Percentiles rank a stretch among this genome's conserved stretches.
These are phyloP conservation scores for Silurus lanzhouensis DNA, from an alignment of 2,797 vertebrate species.

Conservation along the genomic window DNA sequence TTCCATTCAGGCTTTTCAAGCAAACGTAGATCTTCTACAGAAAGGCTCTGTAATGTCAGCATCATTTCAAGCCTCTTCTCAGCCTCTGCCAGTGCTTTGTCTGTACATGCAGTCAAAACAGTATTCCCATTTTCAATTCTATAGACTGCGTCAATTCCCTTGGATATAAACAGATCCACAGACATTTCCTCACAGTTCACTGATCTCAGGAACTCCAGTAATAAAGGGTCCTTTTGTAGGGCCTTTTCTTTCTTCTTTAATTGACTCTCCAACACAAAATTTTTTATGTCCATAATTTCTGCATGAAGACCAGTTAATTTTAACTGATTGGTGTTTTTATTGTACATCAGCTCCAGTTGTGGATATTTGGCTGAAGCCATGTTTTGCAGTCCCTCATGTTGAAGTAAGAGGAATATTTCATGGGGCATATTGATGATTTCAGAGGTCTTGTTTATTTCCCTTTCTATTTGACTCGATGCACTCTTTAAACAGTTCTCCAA, in stretches of 20 bases:
- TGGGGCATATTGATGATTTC: slow-evolving; percentile 64
- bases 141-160: slow-evolving; percentile 73
- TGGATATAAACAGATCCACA: slow-evolving; percentile 70
- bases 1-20: slow-evolving; percentile 71
- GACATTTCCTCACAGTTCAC: slow-evolving; percentile 71
- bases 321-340: slow-evolving; percentile 59
- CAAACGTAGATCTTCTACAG: slow-evolving; percentile 67
- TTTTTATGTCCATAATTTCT: slow-evolving; percentile 73
- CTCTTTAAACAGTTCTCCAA: slow-evolving; percentile 65
- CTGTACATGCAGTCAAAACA: slow-evolving; percentile 66
- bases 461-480: slow-evolving; percentile 64
- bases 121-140: slow-evolving; percentile 62
- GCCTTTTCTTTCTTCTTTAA: slow-evolving; percentile 59
- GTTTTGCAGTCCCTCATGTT: slow-evolving; percentile 64
- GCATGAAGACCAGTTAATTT: slow-evolving; percentile 69
- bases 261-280: slow-evolving; percentile 72
- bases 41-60: slow-evolving; percentile 62
- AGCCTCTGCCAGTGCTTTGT: slow-evolving; percentile 67
- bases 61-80: slow-evolving; percentile 66
- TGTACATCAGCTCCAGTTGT: slow-evolving; percentile 68
- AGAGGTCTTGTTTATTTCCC: slow-evolving; percentile 66
- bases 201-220: slow-evolving; percentile 73
- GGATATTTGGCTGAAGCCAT: slow-evolving; percentile 59
- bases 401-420: slow-evolving; percentile 70
- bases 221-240: slow-evolving; percentile 55